These are phyloP conservation scores for Dione vanillae DNA, from an alignment of 2,888 invertebrate genomes.

Conservation along the genomic window DNA sequence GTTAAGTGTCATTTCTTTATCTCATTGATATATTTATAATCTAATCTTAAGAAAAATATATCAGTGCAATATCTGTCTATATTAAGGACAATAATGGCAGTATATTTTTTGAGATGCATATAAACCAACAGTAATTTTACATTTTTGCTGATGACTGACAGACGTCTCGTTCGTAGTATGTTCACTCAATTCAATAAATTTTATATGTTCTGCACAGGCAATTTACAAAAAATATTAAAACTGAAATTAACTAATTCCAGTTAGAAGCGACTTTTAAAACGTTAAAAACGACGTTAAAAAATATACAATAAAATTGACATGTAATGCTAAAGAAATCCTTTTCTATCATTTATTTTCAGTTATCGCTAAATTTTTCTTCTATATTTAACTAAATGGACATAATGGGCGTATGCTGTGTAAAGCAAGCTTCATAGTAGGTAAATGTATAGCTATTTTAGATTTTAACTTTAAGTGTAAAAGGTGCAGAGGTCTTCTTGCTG, in stretches of 20 bases:
- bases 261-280: too few relatives aligned
- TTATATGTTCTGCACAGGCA: too few relatives aligned
- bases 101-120: background rate
- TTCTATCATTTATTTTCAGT: too few relatives aligned
- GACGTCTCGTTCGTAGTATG: too few relatives aligned
- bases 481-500: background rate
- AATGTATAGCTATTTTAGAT: background rate
- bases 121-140: background rate
- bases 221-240: too few relatives aligned
- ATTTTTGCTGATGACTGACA: too few relatives aligned
- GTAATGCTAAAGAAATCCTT: too few relatives aligned
- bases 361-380: background rate
- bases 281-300: too few relatives aligned
- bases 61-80: background rate
- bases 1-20: slow-evolving; percentile 7
- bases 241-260: too few relatives aligned
- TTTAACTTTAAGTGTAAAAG: too few relatives aligned
- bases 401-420: background rate
- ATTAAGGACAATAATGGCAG: background rate
- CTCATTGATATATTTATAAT: slow-evolving; percentile 13
- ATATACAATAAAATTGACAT: too few relatives aligned
- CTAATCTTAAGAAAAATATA: slow-evolving; percentile 2
- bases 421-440: background rate
- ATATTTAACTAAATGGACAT: background rate
- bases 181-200: too few relatives aligned